Base-by-base conservation (phyloP, 2,888 invertebrate species). In the Limenitis arthemis region DNA sequence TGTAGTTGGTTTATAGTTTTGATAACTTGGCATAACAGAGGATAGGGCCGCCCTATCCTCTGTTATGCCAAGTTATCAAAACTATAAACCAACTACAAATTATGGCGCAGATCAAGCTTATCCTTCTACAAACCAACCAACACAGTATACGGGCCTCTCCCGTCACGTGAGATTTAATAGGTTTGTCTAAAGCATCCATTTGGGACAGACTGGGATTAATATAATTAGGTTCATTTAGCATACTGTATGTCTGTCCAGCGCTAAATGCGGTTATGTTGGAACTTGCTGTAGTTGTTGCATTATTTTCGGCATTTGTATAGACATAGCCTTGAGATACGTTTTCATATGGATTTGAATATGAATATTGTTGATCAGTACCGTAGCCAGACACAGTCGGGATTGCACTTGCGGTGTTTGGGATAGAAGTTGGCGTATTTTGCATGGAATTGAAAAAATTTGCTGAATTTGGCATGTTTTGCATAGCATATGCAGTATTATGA, bases 151-250 rank as follows among this genome's bases (percentile, higher is more conserved):
- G 0, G 59, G n/a, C 86, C 64, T 86, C 73, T 0, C 84, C 83
- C 0, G 78, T 81, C 0, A 77, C 77, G 51, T 85, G 85, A 0
- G 86, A 86, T 50, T 81, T 85, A 12, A 86, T 86, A 1, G 86
- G 85, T 55, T 77, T 73, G 56, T 86, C 86, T 0, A 72, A 60
- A 1, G 75, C 73, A 37, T 82, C 84, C 1, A 82, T 51, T 49
- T 79, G 72, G 0, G 79, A 62, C 32, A 82, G 49, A 2, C 66
- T 59, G 1, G 73, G 65, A 38, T 61, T 61, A 4, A 49, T 28
- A 33, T 63, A 63, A 12, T 12, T 43, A 4, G 53, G 43, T 29
- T 66, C 65, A 40, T 54, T 59, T 29, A 58, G 49, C 2, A 52
- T 44, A 28, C 62, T 60, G 43, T 72, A 75, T 0, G 68, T 57